Evolutionary conservation across 2,797 vertebrate species (phyloP), one percentile per base, ranked within the genome.

Genomic region (Cyprinodon diabolis): DNA sequence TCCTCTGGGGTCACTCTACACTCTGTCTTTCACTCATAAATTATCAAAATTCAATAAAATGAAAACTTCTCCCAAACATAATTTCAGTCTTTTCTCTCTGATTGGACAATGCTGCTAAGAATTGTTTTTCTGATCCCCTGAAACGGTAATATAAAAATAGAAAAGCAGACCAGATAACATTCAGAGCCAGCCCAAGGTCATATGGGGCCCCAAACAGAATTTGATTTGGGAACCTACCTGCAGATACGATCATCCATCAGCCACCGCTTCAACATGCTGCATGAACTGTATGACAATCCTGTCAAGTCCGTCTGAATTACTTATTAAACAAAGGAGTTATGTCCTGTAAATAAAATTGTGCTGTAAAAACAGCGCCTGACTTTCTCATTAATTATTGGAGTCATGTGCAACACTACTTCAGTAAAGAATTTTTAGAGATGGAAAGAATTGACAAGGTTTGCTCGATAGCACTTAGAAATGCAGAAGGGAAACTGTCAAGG

Each of bases 1-100:
- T 78, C 70, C 30, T 74, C 56, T 62, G 45, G 54, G 60, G 77
- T 81, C 55, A 8, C 78, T 74, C 79, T 81, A 76, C 74, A 58
- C 65, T 47, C 40, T 76, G 23, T 74, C 25, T 54, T 49, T 77
- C 80, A 45, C 56, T 54, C 76, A 78, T 30, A 68, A 86, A 81
- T 71, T 75, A 47, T 69, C 45, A 66, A 37, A 21, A 43, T 63
- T 15, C 60, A 76, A 79, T 75, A 45, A 69, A 47, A 81, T 73
- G 48, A 75, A 76, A 82, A 57, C 70, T 58, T 15, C 60, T 45
- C 54, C 23, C 75, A 56, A n/a, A 48, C 51, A 7, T 76, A 66
- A 69, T 76, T 78, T 83, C 72, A 58, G 74, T 82, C 73, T 66
- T 49, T 52, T 63, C 19, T 12, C 37, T 45, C 37, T 43, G 11